Percentiles rank a stretch among this genome's conserved stretches.
These are phyloP conservation scores for Pachypeltis micranthus DNA, from an alignment of 1,140 invertebrate genomes.

Conservation along the genomic window DNA sequence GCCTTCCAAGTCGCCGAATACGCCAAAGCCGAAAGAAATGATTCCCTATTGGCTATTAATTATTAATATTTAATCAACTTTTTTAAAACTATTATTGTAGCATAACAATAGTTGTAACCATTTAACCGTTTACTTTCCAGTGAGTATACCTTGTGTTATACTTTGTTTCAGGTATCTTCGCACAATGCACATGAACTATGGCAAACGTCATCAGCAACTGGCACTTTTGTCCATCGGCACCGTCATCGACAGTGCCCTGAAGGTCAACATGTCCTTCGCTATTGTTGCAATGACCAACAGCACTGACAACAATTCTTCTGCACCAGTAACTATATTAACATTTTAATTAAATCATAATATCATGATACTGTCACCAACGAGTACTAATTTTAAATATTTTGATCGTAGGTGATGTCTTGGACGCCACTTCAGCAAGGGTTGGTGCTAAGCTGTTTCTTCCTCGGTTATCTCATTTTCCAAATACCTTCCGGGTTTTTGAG, in stretches of 20 bases:
- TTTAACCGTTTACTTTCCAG: too few relatives aligned
- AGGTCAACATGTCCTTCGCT: not conserved
- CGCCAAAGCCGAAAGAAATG: too few relatives aligned
- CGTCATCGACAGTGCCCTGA: not conserved
- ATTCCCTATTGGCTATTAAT: too few relatives aligned
- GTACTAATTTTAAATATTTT: too few relatives aligned
- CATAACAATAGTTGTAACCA: too few relatives aligned
- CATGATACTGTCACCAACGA: too few relatives aligned
- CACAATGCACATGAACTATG: not conserved
- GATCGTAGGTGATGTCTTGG: not conserved
- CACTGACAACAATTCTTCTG: not conserved
- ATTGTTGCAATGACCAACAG: not conserved
- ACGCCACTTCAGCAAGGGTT: not conserved
- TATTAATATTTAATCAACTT: too few relatives aligned
- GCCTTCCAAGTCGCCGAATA: too few relatives aligned
- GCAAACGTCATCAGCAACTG: not conserved
- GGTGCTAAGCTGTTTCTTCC: slow-evolving; percentile 16
- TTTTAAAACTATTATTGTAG: too few relatives aligned
- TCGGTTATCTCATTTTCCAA: slow-evolving; percentile 16
- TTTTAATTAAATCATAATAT: too few relatives aligned
- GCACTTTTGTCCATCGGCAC: not conserved
- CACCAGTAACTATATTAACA: not conserved
- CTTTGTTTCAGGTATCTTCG: too few relatives aligned
- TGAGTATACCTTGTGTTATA: too few relatives aligned
- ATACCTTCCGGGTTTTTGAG: slow-evolving; percentile 31